Percentiles rank a stretch among this genome's conserved stretches.
Evolutionary conservation across 2,113 vertebrate species (phyloP).

Genomic region (Rhizomys pruinosus): DNA sequence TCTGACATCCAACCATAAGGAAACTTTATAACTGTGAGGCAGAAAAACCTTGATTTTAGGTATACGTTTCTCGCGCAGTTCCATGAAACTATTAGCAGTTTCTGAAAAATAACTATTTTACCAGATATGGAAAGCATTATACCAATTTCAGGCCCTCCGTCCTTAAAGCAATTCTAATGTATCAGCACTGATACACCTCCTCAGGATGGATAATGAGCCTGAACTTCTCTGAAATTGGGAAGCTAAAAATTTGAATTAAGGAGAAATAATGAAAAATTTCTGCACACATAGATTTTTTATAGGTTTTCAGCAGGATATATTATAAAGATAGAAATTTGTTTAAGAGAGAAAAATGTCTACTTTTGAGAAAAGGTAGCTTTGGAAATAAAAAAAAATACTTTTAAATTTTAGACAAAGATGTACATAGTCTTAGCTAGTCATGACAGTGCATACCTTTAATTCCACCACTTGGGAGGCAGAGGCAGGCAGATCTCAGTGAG

Average conservation of each 20-base stretch:
- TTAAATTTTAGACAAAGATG: neutral
- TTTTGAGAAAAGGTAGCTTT: conserved; percentile 27
- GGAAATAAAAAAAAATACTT: neutral
- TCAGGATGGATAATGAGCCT: conserved; percentile 70
- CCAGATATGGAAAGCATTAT: neutral
- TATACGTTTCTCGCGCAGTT: neutral
- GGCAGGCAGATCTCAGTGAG: too few species aligned
- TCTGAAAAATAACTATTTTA: conserved; percentile 35
- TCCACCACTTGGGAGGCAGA: too few species aligned
- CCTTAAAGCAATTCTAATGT: conserved; percentile 45
- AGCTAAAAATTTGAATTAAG: conserved; percentile 71
- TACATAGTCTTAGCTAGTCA: too few species aligned
- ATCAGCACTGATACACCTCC: conserved; percentile 61
- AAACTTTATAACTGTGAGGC: neutral
- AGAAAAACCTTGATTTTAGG: neutral
- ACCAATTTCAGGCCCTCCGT: too few species aligned
- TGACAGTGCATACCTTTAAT: too few species aligned
- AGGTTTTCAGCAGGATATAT: conserved; percentile 71
- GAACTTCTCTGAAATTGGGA: conserved; percentile 69
- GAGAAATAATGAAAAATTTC: conserved; percentile 74
- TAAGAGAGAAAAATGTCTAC: conserved; percentile 11
- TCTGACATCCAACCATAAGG: neutral
- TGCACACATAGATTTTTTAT: conserved; percentile 70
- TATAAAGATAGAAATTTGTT: conserved; percentile 63
- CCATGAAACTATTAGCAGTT: neutral